Conservation (phyloP, 2,888 invertebrate species). For the Philereme transversata region DNA sequence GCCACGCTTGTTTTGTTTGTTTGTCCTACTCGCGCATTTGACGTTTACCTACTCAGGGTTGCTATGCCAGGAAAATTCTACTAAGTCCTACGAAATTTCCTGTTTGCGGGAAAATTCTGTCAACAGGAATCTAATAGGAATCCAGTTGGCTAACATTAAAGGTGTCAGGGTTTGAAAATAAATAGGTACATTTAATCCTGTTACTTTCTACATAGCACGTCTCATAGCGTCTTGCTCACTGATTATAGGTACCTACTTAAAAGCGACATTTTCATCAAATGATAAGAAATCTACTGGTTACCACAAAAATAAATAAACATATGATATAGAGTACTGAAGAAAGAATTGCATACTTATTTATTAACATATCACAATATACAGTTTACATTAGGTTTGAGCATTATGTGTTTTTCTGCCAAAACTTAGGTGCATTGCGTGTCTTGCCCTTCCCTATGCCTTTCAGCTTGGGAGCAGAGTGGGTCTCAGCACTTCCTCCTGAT, state of each 20-base stretch:
- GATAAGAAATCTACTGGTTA: too few species aligned
- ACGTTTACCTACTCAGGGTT: conserved; percentile 58
- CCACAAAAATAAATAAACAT: too few species aligned
- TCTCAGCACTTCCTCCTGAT: conserved; percentile 85
- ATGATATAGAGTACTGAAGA: conserved; percentile 1
- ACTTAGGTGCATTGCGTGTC: conserved; percentile 87
- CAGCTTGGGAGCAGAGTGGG: conserved; percentile 78
- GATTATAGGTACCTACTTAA: too few species aligned
- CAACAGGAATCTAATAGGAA: conserved; percentile 1
- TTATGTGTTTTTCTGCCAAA: conserved; percentile 86
- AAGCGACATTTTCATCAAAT: too few species aligned
- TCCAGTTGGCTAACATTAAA: too few species aligned
- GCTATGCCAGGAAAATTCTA: conserved; percentile 40
- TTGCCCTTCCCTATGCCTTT: conserved; percentile 92
- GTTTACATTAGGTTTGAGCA: conserved; percentile 16
- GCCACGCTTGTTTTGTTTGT: conserved; percentile 15
- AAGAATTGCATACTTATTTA: conserved; percentile 27
- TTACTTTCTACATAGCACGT: conserved; percentile 1
- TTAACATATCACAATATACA: conserved; percentile 35
- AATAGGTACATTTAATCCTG: neutral
- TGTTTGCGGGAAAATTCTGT: conserved; percentile 1
- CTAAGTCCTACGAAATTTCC: conserved; percentile 1
- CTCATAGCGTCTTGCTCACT: too few species aligned
- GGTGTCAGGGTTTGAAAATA: too few species aligned
- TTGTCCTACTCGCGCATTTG: conserved; percentile 62